Evolutionary conservation across 2,113 vertebrate genomes (phyloP), one percentile per base, ranked within the genome.

Genomic region (Aphyosemion australe): DNA sequence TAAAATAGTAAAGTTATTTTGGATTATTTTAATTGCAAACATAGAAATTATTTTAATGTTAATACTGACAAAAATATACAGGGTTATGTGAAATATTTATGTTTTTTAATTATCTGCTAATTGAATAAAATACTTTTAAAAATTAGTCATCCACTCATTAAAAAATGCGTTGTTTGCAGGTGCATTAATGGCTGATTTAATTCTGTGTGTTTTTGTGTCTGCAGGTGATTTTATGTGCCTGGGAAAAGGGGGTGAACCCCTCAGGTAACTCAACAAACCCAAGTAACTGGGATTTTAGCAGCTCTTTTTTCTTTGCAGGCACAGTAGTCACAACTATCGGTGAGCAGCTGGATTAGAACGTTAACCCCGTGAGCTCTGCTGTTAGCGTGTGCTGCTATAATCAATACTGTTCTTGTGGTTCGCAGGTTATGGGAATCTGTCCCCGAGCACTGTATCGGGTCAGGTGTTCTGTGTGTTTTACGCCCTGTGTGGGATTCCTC

Each of bases 271-370:
- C 94, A 31, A 95, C 93, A 0, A 97, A 94, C 89, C 95, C 94
- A 69, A 95, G 95, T 84, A 98, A 98, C 91, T 98, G 96, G 96
- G 95, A 98, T 82, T 98, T 97, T 45, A 91, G 94, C 82, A 98
- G 93, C 87, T 96, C 95, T 41, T 97, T 97, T 87, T 96, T 97
- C 82, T 98, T 97, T 72, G 95, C 95, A 13, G 94, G 95, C 72
- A 95, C 95, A 0, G 95, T 96, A 0, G 89, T 97, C 86, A 97
- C 96, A 53, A 96, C 96, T 47, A 96, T 97, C 89, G 96, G 95
- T 94, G 90, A 93, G 86, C 49, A 21, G 53, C 12, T 45, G 14
- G n/a, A 14, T 19, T 20, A 12, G 8, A 2, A 19, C 1, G 2
- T 53, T 6, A 2, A 49, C 8, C 20, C 12, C 53, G 59, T 48